Evolutionary conservation across 1,140 invertebrate species (phyloP), one percentile per base, ranked within the genome.

Genomic region (Heliconius eleuchia): DNA sequence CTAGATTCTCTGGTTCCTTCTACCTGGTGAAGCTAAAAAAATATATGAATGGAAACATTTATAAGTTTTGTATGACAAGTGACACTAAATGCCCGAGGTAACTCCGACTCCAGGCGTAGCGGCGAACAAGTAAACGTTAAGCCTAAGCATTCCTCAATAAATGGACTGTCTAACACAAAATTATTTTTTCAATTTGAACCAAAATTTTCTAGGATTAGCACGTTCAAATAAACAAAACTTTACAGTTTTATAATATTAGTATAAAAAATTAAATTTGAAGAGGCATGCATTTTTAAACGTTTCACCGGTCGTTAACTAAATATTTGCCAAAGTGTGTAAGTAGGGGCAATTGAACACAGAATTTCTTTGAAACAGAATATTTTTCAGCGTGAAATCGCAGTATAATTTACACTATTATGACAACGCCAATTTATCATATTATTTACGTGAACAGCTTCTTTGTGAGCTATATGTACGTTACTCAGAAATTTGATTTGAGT

Each of bases 381-480:
- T 80, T 76, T 76, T 73, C n/a, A 80, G 55, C 66, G 50, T 19
- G 52, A 66, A 66, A 66, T 66, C 23, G n/a, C n/a, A n/a, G 30
- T 11, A 13, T 76, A 74, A 76, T 80, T 80, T 74, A 80, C 42
- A 37, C 37, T 80, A 77, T 80, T 80, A 80, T 80, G 79, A 80
- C 79, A 80, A 71, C 11, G n/a, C 66, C 74, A 73, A 80, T 80
- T 80, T 77, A 80, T 73, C 79, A 76, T 66, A 80, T 70, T 76
- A 80, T 80, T 80, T 77, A 80, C 75, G 74, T 74, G 34, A 74
- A 74, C 55, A 74, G 74, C 2, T 57, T 73, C 79, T 76, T 78
- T 73, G 71, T 73, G 71, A 80, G 76, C 79, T 80, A 76, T 80
- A 77, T 66, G 76, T 27, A n/a, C 71, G 27, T 4, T 78, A 60